Base-by-base conservation (phyloP, 2,113 vertebrate species). In the Camelus bactrianus region DNA sequence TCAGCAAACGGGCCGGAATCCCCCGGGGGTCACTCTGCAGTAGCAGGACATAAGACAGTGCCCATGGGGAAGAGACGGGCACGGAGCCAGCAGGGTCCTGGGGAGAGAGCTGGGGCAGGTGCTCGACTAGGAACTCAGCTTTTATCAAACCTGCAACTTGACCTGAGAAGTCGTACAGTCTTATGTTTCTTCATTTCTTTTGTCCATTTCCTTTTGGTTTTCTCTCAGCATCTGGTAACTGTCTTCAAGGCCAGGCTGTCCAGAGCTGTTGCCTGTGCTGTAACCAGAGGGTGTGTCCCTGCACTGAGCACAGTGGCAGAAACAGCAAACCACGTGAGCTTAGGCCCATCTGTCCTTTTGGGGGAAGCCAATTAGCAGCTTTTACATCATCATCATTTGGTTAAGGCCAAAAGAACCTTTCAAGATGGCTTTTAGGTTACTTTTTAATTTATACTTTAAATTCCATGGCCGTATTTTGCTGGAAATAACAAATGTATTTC, bases 391-490 rank as follows among this genome's bases (percentile, higher is more conserved):
- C 56, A 48, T n/a, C 65, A 70, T 10, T 69, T 65, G 32, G 6
- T 70, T 58, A 56, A 79, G 88, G 16, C 17, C 32, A 32, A 89
- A 86, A 92, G 48, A 80, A 30, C 19, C 67, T 60, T 56, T 82
- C 26, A 65, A 50, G 38, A 84, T 54, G 15, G 9, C 19, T 70
- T 92, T 70, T 46, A 77, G 60, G 8, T 90, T 38, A 58, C n/a
- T 52, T 87, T 77, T n/a, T 8, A 52, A 90, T 90, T 89, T 70
- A 73, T 30, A 77, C 14, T 81, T 94, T 80, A 93, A 82, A 70
- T 83, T 26, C 69, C 15, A 73, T 46, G 28, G 62, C n/a, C 16
- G 54, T 48, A 75, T 82, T 56, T 76, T 77, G 19, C n/a, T 58
- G 54, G 81, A 84, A 86, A 80, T 38, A 67, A 60, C 80, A 90